Evolutionary conservation across 2,797 vertebrate genomes (phyloP).

Genomic region (Furcifer pardalis): DNA sequence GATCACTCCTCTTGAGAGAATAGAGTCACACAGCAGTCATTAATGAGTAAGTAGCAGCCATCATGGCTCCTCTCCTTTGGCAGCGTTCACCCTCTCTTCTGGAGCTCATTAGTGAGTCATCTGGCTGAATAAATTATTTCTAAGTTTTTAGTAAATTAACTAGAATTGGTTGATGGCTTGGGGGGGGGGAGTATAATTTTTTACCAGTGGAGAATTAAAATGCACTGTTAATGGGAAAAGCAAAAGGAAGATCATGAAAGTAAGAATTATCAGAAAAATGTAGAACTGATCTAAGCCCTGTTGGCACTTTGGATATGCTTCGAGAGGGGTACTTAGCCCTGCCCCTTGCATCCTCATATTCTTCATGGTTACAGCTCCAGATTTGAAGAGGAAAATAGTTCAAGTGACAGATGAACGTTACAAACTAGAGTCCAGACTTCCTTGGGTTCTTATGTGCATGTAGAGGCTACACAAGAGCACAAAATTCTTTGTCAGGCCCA

Average conservation of each 20-base stretch:
- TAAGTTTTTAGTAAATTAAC: not conserved
- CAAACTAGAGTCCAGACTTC: no score
- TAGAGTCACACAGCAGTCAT: not conserved
- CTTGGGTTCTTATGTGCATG: no score
- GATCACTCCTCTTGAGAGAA: not conserved
- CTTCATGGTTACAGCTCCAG: not conserved
- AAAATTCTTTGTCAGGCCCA: no score
- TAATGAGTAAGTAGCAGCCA: not conserved
- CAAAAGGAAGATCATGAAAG: not conserved
- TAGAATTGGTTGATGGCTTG: not conserved
- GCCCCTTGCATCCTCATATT: not conserved
- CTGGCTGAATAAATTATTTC: not conserved
- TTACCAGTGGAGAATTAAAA: not conserved
- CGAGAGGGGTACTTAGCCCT: no score
- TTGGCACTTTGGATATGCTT: not conserved
- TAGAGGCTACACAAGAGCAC: no score
- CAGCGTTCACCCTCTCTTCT: not conserved
- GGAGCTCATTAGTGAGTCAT: slow-evolving; percentile 12
- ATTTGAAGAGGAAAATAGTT: not conserved
- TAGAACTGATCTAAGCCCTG: no score
- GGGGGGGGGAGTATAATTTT: no score
- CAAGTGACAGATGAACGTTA: no score
- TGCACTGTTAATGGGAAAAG: not conserved
- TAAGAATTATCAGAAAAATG: not conserved
- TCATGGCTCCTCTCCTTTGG: not conserved